Conservation (phyloP, 2,888 invertebrate species). For the Thymelicus lineola region DNA sequence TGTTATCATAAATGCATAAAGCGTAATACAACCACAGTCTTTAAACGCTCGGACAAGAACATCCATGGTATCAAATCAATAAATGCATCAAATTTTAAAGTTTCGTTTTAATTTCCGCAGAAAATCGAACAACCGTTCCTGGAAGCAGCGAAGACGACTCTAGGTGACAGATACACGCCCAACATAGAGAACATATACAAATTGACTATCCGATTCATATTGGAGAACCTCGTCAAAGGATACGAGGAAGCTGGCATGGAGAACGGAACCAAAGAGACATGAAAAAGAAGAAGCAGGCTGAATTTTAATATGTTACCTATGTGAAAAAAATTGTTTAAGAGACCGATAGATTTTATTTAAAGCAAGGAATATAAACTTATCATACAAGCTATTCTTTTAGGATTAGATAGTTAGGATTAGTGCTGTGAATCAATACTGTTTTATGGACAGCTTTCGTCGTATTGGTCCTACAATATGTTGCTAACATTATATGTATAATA, state of each 20-base stretch:
- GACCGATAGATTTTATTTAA: neutral
- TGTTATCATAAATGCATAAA: too few relatives aligned
- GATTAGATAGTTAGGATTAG: too few relatives aligned
- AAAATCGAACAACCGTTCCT: slow-evolving; percentile 96
- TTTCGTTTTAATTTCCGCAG: slow-evolving; percentile 79
- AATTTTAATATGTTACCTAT: slow-evolving; percentile 19
- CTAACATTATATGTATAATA: too few relatives aligned
- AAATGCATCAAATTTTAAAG: too few relatives aligned
- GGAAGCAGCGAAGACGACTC: slow-evolving; percentile 92
- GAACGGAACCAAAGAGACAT: slow-evolving; percentile 49
- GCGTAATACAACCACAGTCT: too few relatives aligned
- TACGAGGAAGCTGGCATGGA: slow-evolving; percentile 82
- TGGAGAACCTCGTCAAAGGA: slow-evolving; percentile 93
- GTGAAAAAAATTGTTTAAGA: neutral
- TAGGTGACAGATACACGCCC: slow-evolving; percentile 95
- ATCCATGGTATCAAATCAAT: too few relatives aligned
- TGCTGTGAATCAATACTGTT: too few relatives aligned
- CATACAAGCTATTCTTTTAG: too few relatives aligned
- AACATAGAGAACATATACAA: slow-evolving; percentile 96
- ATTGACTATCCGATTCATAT: slow-evolving; percentile 93
- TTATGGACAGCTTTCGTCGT: too few relatives aligned
- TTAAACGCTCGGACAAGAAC: too few relatives aligned
- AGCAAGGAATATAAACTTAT: too few relatives aligned
- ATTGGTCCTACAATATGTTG: too few relatives aligned
- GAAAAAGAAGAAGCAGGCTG: neutral